A percentile compares a stretch with the other conserved stretches of the same genome.
These are phyloP conservation scores for Alsophila aescularia DNA, from an alignment of 2,888 invertebrate genomes.

Conservation along the genomic window DNA sequence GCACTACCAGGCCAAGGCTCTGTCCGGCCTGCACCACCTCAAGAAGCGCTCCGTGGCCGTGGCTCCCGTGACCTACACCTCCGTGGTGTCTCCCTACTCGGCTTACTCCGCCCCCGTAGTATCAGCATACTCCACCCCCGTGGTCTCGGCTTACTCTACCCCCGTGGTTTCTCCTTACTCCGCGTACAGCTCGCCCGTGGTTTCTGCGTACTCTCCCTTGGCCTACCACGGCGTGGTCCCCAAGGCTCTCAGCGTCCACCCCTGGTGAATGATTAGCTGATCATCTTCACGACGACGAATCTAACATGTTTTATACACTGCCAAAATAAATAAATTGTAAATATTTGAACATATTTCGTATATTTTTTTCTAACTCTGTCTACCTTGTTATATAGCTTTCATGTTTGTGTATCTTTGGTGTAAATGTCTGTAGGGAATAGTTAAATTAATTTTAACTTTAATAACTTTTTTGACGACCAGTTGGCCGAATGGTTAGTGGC, in stretches of 20 bases:
- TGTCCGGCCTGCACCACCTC: slow-evolving; percentile 69
- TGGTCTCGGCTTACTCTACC: slow-evolving; percentile 27
- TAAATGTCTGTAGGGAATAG: too few relatives aligned
- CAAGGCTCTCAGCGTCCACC: slow-evolving; percentile 50
- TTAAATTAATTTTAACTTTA: too few relatives aligned
- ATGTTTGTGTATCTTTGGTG: too few relatives aligned
- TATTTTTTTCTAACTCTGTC: slow-evolving; percentile 7
- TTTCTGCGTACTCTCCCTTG: slow-evolving; percentile 31
- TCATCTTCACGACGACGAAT: slow-evolving; percentile 6
- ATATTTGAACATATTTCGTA: slow-evolving; percentile 6
- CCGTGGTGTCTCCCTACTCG: slow-evolving; percentile 48
- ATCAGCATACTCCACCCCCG: slow-evolving; percentile 17
- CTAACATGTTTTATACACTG: slow-evolving; percentile 14
- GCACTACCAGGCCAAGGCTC: slow-evolving; percentile 76
- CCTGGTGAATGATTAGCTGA: slow-evolving; percentile 39
- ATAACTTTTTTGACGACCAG: too few relatives aligned
- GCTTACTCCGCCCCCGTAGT: slow-evolving; percentile 16
- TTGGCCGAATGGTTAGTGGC: too few relatives aligned
- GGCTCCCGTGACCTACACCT: slow-evolving; percentile 45
- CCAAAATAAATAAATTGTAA: slow-evolving; percentile 23
- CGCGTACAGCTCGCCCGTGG: slow-evolving; percentile 16
- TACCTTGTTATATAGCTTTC: too few relatives aligned
- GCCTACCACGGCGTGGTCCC: slow-evolving; percentile 44
- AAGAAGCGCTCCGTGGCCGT: slow-evolving; percentile 67
- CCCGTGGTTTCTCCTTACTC: slow-evolving; percentile 32